phyloP scores from a whole-genome alignment of 2,888 invertebrate genomes.

The Scrobipalpa atriplicella region DNA sequence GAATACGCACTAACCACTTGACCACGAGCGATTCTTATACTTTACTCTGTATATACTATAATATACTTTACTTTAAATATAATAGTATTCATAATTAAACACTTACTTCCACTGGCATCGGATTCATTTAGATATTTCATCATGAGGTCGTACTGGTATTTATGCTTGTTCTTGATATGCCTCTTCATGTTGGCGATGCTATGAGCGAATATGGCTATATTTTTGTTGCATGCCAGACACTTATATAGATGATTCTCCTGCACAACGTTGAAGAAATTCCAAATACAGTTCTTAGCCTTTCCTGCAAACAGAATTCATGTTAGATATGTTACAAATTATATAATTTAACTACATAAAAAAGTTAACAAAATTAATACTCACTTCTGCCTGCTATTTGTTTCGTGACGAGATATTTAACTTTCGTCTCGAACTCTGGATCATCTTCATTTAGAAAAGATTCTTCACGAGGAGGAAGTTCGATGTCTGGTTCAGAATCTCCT shows the following conservation, averaged over 20 bases:
- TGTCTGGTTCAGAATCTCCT: not conserved
- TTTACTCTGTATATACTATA: too few species aligned
- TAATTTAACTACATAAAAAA: not conserved
- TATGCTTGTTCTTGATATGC: conserved; percentile 26
- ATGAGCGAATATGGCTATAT: conserved; percentile 24
- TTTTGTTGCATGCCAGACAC: conserved; percentile 27
- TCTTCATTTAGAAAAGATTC: conserved; percentile 13
- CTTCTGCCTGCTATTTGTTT: conserved; percentile 23
- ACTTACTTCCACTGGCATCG: conserved; percentile 27
- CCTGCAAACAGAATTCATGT: conserved; percentile 22
- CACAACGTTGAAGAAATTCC: conserved; percentile 30
- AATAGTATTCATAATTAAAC: not conserved
- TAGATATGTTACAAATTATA: not conserved
- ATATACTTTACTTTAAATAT: too few species aligned
- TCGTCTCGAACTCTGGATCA: conserved; percentile 28
- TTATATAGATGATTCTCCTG: conserved; percentile 23
- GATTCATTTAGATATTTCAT: conserved; percentile 21
- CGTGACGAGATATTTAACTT: conserved; percentile 25
- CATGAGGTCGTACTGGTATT: conserved; percentile 24
- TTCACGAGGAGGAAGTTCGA: not conserved
- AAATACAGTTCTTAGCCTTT: conserved; percentile 24
- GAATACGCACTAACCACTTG: too few species aligned
- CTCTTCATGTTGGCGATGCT: conserved; percentile 27
- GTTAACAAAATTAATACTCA: conserved; percentile 13
- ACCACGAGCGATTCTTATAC: too few species aligned